Conservation (phyloP, 2,888 invertebrate genomes). For the Cerceris rybyensis region DNA sequence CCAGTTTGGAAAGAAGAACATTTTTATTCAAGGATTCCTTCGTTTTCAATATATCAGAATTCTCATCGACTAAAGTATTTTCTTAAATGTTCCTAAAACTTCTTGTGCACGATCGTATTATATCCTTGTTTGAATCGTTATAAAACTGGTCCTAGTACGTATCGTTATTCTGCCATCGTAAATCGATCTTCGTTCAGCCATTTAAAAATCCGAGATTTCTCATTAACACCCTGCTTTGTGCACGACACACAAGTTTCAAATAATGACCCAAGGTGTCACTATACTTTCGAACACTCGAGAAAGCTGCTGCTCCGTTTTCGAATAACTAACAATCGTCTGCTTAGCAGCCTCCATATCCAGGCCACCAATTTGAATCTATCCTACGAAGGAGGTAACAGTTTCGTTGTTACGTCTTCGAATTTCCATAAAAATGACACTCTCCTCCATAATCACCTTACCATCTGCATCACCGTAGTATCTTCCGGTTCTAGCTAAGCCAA, state of each 20-base stretch:
- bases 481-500: constrained; percentile 48
- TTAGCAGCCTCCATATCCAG: not conserved
- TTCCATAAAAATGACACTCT: not conserved
- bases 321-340: not conserved
- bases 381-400: not conserved
- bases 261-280: not conserved
- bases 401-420: not conserved
- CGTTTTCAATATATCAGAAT: no score
- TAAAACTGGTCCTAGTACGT: not conserved
- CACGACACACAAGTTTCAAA: not conserved
- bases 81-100: no score
- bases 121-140: not conserved
- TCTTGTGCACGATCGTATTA: no score
- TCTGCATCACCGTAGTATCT: not conserved
- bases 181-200: not conserved
- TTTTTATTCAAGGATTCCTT: no score
- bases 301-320: not conserved
- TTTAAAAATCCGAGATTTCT: not conserved
- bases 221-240: not conserved
- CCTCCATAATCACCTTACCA: not conserved
- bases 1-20: no score
- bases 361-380: not conserved
- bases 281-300: not conserved
- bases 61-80: no score
- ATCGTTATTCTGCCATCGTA: not conserved